Evolutionary conservation across 2,888 invertebrate species (phyloP), one percentile per base, ranked within the genome.

Genomic region (Mesoligia furuncula): DNA sequence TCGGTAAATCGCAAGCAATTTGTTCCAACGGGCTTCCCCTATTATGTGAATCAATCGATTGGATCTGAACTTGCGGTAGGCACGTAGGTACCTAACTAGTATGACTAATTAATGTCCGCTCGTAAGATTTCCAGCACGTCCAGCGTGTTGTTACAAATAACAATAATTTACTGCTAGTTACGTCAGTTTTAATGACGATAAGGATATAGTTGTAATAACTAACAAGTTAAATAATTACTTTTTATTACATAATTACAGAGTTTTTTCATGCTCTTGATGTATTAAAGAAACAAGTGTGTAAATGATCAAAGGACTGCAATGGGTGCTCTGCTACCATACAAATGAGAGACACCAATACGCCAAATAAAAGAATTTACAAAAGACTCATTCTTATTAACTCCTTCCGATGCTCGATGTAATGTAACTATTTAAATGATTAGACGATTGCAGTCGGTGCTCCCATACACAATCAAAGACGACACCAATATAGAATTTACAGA

Each of bases 21-120:
- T 11, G 27, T 45, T 27, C 20, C 20, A 71, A 8, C 31, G 57
- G 72, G 69, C 36, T 80, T 75, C 42, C 69, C 84, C 36, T 69
- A 66, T 69, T 66, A 70, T 20, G 69, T 75, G 68, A 83, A 65
- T 65, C 64, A 66, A 83, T 75, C 69, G 70, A 80, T 79, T 70
- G 39, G 42, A 75, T 84, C 72, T 51, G 20, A 61, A 15, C 1
- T 83, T 79, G 62, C 42, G 67, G 67, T 83, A 78, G 62, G 61
- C 70, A 78, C 45, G 39, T 75, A n/a, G 24, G n/a, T 57, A 76
- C 31, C 31, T 73, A 75, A 17, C 11, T 45, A 71, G 31, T 31
- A 66, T 80, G 80, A 84, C 73, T n/a, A n/a, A n/a, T n/a, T n/a
- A n/a, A n/a, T n/a, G n/a, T n/a, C n/a, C n/a, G n/a, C n/a, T 73